Base-by-base conservation (phyloP, 2,113 vertebrate genomes). In the Carlito syrichta region DNA sequence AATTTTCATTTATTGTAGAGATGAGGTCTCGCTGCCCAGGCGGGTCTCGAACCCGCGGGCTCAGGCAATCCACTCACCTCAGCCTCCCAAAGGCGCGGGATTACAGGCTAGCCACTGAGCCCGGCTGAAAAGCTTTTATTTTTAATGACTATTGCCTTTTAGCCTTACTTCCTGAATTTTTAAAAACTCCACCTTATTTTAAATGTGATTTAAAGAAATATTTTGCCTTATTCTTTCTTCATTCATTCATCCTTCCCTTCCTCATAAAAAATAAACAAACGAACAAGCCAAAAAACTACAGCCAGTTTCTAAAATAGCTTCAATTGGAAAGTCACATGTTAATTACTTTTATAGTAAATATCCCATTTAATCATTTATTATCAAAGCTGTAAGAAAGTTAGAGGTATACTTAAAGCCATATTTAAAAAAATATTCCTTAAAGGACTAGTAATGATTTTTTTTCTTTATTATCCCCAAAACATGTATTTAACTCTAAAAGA, bases 171-270 rank as follows among this genome's bases (percentile, higher is more conserved):
- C 13, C 69, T 90, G 11, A 58, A 81, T 73, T 89, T 96, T 86
- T 66, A 35, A 83, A 78, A 95, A 86, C 10, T 83, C 22, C 6
- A 74, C 32, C 48, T 82, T 58, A 78, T 25, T 77, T 81, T 52
- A 96, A 86, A 89, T 86, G 20, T 90, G 62, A 90, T 69, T 89
- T 73, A 77, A 85, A 40, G 58, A 71, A 90, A 87, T 35, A 4
- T 54, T 82, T 76, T 82, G 32, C 3, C 5, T 38, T 30, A 58
- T 62, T 27, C 8, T 81, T 94, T 56, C 73, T 73, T 86, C 32
- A 81, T 66, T 63, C 27, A 40, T 27, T 32, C 10, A 12, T 54
- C 35, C 35, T 4, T 86, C 56, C 48, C n/a, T 60, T 45, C 19
- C 13, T 48, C n/a, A n/a, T n/a, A n/a, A n/a, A n/a, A n/a, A n/a